Percentiles rank a stretch among this genome's conserved stretches.
phyloP scores from a whole-genome alignment of 2,113 vertebrate species.

The Hippocampus barbouri region DNA sequence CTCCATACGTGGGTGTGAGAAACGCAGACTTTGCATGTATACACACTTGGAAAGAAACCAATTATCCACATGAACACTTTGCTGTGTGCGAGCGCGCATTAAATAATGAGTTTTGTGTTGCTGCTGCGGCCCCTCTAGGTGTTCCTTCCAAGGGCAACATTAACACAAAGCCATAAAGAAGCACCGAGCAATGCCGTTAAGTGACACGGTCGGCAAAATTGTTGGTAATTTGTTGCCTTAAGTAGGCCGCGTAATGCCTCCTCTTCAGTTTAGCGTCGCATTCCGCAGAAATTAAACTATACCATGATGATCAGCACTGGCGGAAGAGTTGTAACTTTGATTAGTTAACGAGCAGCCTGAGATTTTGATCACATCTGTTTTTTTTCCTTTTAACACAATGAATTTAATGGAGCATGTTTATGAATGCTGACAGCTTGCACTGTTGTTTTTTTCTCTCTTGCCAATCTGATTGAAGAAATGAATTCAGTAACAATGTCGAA shows the following conservation, averaged over 20 bases:
- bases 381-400: conserved; percentile 12
- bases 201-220: conserved; percentile 9
- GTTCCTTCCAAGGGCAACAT: conserved; percentile 27
- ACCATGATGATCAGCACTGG: conserved; percentile 10
- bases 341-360: conserved; percentile 22
- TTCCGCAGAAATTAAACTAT: conserved; percentile 20
- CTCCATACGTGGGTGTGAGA: conserved; percentile 24
- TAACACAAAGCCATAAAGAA: conserved; percentile 34
- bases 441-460: conserved; percentile 9
- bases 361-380: conserved; percentile 11
- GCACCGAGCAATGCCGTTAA: conserved; percentile 22
- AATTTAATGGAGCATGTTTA: conserved; percentile 15
- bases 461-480: background rate
- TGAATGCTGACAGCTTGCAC: conserved; percentile 3
- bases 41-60: conserved; percentile 33
- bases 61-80: conserved; percentile 22
- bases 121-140: conserved; percentile 37
- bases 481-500: background rate
- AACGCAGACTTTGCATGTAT: conserved; percentile 10
- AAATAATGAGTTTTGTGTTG: conserved; percentile 43
- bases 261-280: conserved; percentile 23
- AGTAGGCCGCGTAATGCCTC: conserved; percentile 23
- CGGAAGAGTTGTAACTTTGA: conserved; percentile 15
- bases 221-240: conserved; percentile 36
- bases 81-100: conserved; percentile 1